A percentile compares a stretch with the other conserved stretches of the same genome.
Evolutionary conservation across 2,797 vertebrate genomes (phyloP).

Genomic region (Etheostoma nigrum): DNA sequence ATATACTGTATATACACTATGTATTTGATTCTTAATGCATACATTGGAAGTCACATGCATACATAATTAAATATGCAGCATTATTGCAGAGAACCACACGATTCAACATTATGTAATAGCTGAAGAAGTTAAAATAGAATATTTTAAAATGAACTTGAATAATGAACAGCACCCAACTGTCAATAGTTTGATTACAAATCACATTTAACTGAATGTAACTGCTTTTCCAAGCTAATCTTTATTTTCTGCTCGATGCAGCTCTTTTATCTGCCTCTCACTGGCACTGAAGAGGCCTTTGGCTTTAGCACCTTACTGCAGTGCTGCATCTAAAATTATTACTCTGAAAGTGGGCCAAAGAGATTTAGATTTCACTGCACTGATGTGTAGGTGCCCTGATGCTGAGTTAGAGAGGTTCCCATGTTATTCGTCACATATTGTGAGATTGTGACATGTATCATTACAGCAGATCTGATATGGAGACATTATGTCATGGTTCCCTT

Average conservation of each 20-base stretch:
- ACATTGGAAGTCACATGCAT: no score
- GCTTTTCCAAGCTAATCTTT: slow-evolving; percentile 39
- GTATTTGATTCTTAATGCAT: no score
- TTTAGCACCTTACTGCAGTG: slow-evolving; percentile 66
- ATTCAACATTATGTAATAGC: neutral
- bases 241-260: slow-evolving; percentile 48
- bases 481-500: neutral
- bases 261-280: slow-evolving; percentile 72
- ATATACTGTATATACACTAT: neutral
- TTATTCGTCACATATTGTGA: slow-evolving; percentile 8
- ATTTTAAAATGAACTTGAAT: neutral
- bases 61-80: no score
- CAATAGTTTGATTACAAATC: slow-evolving; percentile 20
- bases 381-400: slow-evolving; percentile 60
- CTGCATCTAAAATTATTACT: slow-evolving; percentile 77
- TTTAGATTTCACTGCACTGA: slow-evolving; percentile 60
- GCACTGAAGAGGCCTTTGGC: slow-evolving; percentile 69
- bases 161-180: neutral
- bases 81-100: neutral
- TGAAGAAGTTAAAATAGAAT: neutral
- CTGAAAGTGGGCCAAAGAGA: slow-evolving; percentile 73
- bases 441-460: neutral
- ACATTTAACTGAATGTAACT: slow-evolving; percentile 21
- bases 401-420: slow-evolving; percentile 36
- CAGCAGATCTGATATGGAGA: neutral